Evolutionary conservation across 2,888 invertebrate genomes (phyloP), one percentile per base, ranked within the genome.

Genomic region (Philereme transversata): DNA sequence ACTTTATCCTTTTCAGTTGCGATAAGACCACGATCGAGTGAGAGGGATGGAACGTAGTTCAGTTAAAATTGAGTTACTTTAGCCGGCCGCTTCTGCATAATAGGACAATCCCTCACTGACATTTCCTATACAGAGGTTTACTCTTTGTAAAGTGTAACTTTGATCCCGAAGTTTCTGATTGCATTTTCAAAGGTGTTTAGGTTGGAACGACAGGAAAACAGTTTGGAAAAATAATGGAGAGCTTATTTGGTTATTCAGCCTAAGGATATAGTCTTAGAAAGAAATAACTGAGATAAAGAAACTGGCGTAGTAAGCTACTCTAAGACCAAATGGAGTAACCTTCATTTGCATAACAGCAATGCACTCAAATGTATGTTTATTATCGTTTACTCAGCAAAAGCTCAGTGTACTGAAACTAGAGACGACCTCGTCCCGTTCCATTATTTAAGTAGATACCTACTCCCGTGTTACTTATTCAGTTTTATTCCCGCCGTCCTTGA

Each of bases 61-160:
- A 57, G 44, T 49, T 67, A 64, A 75, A 22, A 75, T 78, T 65
- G 73, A 74, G 72, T 75, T 69, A 70, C 54, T 70, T 60, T 68
- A 62, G 68, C 60, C 60, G 67, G 65, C 64, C 72, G 65, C 66
- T 71, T 76, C 75, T 75, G 74, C 74, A 77, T 81, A 79, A 80
- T 79, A 70, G 76, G 74, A 74, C 76, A 77, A 76, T 70, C 65
- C 60, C 67, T 68, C 68, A 68, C 74, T 74, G 71, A 71, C 70
- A 68, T 70, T 73, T 67, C 68, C 61, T 59, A 56, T 62, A 71
- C 65, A 67, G 60, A 46, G 62, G 69, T 70, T 74, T 65, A 57
- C 50, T 61, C 57, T 62, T 57, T 11, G 52, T 9, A 55, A 51
- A 55, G 50, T 60, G 41, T 52, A 53, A 60, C 57, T 43, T 56